Conservation (phyloP, 1,140 invertebrate species). For the Trichomalopsis sarcophagae region DNA sequence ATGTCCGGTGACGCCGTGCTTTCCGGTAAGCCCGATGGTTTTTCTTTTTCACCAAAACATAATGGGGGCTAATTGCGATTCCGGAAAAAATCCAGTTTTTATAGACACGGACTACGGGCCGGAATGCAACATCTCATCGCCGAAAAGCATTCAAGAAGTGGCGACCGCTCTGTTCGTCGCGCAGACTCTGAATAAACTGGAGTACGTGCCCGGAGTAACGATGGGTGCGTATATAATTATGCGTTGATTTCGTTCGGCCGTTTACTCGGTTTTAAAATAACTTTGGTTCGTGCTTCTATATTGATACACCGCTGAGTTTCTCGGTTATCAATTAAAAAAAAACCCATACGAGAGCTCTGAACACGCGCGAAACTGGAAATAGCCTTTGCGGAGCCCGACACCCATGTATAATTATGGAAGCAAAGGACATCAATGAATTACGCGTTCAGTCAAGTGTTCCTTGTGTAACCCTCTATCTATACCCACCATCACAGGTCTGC, state of each 20-base stretch:
- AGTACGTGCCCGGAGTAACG: slow-evolving; percentile 67
- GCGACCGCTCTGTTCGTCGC: slow-evolving; percentile 67
- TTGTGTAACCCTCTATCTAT: background rate
- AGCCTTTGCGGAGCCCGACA: too few relatives aligned
- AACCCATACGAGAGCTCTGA: background rate
- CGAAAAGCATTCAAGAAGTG: slow-evolving; percentile 68
- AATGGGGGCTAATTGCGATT: background rate
- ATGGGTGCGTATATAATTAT: slow-evolving; percentile 63
- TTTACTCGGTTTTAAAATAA: too few relatives aligned
- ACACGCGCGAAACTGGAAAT: too few relatives aligned
- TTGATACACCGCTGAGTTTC: too few relatives aligned
- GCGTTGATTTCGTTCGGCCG: background rate
- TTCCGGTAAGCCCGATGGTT: slow-evolving; percentile 59
- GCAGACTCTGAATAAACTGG: slow-evolving; percentile 69
- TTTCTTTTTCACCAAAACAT: background rate
- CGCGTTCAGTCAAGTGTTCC: background rate
- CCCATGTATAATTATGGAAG: background rate
- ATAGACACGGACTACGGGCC: slow-evolving; percentile 70
- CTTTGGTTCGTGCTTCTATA: too few relatives aligned
- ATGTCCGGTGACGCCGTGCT: slow-evolving; percentile 66
- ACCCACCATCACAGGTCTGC: slow-evolving; percentile 59
- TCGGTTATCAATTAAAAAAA: background rate
- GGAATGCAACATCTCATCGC: slow-evolving; percentile 69
- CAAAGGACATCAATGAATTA: background rate
- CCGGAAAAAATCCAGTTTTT: slow-evolving; percentile 63